A percentile compares a stretch with the other conserved stretches of the same genome.
These are phyloP conservation scores for Brassicogethes aeneus DNA, from an alignment of 2,888 invertebrate species.

Conservation along the genomic window DNA sequence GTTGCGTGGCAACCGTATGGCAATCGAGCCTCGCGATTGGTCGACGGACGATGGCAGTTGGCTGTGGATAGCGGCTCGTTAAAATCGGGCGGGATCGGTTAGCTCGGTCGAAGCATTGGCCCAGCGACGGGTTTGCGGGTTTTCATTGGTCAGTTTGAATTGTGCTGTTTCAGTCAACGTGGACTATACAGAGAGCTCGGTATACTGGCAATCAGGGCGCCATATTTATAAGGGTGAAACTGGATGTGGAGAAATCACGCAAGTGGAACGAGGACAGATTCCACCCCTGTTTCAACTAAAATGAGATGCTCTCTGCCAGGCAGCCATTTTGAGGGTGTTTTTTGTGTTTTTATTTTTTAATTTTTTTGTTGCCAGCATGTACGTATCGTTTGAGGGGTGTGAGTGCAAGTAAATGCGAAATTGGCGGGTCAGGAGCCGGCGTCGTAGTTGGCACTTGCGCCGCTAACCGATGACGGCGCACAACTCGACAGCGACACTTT, in stretches of 20 bases:
- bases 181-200: slow-evolving; percentile 38
- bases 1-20: slow-evolving; percentile 31
- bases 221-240: slow-evolving; percentile 46
- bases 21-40: slow-evolving; percentile 30
- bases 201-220: slow-evolving; percentile 46
- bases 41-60: slow-evolving; percentile 18
- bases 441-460: slow-evolving; percentile 5
- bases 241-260: slow-evolving; percentile 43
- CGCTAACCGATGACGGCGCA: slow-evolving; percentile 9
- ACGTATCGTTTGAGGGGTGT: slow-evolving; percentile 41
- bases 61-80: slow-evolving; percentile 31
- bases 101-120: slow-evolving; percentile 13
- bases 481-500: slow-evolving; percentile 30
- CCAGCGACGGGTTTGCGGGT: background rate
- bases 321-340: slow-evolving; percentile 68
- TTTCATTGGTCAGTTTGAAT: slow-evolving; percentile 19
- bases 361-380: slow-evolving; percentile 39
- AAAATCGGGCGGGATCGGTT: slow-evolving; percentile 30
- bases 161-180: slow-evolving; percentile 33
- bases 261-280: slow-evolving; percentile 43
- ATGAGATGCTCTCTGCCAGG: slow-evolving; percentile 48
- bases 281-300: slow-evolving; percentile 43
- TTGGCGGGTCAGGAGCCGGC: slow-evolving; percentile 20
- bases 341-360: slow-evolving; percentile 42
- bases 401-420: slow-evolving; percentile 37